Base-by-base conservation (phyloP, 2,113 vertebrate genomes). In the Silurus asotus region DNA sequence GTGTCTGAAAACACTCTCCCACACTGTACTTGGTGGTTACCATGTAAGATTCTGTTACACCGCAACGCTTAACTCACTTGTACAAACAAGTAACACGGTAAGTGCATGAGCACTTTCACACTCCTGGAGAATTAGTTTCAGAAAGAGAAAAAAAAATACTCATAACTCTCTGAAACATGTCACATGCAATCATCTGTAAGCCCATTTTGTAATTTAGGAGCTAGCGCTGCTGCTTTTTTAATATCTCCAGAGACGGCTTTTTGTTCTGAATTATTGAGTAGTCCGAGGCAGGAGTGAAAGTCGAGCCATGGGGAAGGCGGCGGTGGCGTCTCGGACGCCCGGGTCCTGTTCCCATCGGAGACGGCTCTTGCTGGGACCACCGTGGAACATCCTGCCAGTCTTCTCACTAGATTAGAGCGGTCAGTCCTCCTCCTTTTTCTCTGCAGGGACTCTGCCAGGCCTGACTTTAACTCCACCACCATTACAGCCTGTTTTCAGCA, bases 171-270 rank as follows among this genome's bases (percentile, higher is more conserved):
- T 81, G 67, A 67, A 81, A 88, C 84, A 87, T 85, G 87, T 85
- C 87, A 83, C 59, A 88, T 84, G 84, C 75, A 87, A 85, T 89
- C 81, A 83, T 67, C 61, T 83, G 78, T 88, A 91, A 89, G 85
- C 74, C n/a, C 85, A 77, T 84, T 76, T 89, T 90, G 83, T 86
- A 86, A 91, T 91, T 89, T 88, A 67, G 90, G 83, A 89, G 87
- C 81, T 86, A 89, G 87, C 69, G 25, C 53, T 81, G 55, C 87
- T 82, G 81, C 82, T 88, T 89, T 84, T 84, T 78, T 81, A 89
- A 80, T 82, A 83, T 79, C 87, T 92, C 87, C 45, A 72, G 88
- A 87, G 88, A 90, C 72, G 61, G 59, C 72, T 86, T 87, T 84
- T 86, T 82, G 88, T 80, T 88, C 56, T 85, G 87, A 90, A 90